Percentiles rank a stretch among this genome's conserved stretches.
Evolutionary conservation across 2,113 vertebrate species (phyloP).

Genomic region (Colius striatus): DNA sequence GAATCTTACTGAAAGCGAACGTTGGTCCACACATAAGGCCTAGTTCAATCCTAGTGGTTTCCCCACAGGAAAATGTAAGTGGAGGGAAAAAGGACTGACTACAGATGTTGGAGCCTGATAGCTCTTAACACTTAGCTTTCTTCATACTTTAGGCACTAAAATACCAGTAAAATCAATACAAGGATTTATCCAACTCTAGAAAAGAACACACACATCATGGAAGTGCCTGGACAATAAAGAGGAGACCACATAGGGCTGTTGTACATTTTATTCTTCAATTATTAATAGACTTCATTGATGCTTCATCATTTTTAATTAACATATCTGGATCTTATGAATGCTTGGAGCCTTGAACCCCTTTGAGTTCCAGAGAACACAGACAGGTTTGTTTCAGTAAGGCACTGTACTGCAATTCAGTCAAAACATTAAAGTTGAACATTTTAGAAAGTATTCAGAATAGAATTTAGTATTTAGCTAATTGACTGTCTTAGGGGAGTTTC

Average conservation of each 20-base stretch:
- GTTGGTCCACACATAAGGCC: background rate
- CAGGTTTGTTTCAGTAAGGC: background rate
- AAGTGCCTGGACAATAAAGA: background rate
- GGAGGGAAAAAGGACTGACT: background rate
- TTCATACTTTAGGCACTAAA: background rate
- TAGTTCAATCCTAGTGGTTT: background rate
- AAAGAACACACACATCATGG: background rate
- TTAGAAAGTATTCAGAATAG: background rate
- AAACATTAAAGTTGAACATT: background rate
- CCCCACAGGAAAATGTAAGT: background rate
- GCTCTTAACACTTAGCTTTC: background rate
- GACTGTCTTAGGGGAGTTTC: background rate
- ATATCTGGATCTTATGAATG: accelerated
- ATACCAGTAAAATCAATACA: background rate
- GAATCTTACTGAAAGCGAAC: background rate
- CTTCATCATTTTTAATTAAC: background rate
- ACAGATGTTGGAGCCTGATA: background rate
- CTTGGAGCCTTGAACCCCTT: background rate
- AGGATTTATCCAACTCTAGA: background rate
- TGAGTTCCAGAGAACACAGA: background rate
- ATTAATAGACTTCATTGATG: background rate
- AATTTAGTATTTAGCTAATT: background rate
- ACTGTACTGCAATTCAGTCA: background rate
- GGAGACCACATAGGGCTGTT: background rate
- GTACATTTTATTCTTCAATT: background rate